phyloP scores from a whole-genome alignment of 2,113 vertebrate species.

The Hipposideros armiger region DNA sequence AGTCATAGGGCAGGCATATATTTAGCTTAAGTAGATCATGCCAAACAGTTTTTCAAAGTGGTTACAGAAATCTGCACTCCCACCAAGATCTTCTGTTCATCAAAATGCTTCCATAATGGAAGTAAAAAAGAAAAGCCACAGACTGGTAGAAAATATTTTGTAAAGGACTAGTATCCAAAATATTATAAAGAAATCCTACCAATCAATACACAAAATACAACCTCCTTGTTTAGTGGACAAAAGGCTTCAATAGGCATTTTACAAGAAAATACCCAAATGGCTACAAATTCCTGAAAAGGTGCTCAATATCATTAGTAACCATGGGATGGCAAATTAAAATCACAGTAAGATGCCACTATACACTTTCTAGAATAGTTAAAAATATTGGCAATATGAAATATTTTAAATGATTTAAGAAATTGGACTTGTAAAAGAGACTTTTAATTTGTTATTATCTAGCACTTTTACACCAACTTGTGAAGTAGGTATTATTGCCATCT shows the following conservation, averaged over 20 bases:
- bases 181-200: not conserved
- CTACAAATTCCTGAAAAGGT: not conserved
- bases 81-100: not conserved
- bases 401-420: conserved; percentile 35
- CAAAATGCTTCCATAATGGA: not conserved
- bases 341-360: not conserved
- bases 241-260: conserved; percentile 4
- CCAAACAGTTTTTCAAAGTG: conserved; percentile 52
- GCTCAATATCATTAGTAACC: no score
- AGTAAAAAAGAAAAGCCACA: not conserved
- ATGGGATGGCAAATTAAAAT: not conserved
- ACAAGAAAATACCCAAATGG: conserved; percentile 14
- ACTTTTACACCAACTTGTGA: conserved; percentile 1
- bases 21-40: conserved; percentile 34
- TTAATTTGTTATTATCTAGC: conserved; percentile 26
- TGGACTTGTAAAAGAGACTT: conserved; percentile 13
- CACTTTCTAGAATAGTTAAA: conserved; percentile 10
- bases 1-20: not conserved
- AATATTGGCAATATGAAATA: not conserved
- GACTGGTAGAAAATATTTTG: conserved; percentile 39
- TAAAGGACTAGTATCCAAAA: not conserved
- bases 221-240: not conserved
- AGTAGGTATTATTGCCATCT: conserved; percentile 40
- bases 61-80: not conserved
- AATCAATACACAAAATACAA: not conserved